phyloP scores from a whole-genome alignment of 2,888 invertebrate species.

The Galerucella pusilla region DNA sequence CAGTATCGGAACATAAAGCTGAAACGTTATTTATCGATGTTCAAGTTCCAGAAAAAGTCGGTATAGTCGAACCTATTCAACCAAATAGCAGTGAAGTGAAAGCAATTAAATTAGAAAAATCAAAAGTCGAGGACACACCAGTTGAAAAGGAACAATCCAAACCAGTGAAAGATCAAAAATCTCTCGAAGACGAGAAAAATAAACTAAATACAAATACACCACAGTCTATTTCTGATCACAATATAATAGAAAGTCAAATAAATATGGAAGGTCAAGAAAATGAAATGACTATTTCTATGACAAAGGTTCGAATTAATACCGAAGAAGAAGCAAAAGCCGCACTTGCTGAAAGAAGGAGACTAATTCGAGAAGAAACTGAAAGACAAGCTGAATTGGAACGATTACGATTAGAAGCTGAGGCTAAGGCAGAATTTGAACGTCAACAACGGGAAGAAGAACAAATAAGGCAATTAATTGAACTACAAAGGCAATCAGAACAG shows the following conservation, averaged over 20 bases:
- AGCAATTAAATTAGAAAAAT: background rate
- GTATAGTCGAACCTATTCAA: conserved; percentile 26
- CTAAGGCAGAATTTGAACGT: conserved; percentile 78
- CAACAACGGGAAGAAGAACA: conserved; percentile 84
- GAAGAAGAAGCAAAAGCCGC: conserved; percentile 96
- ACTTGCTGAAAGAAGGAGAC: conserved; percentile 86
- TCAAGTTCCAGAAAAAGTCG: conserved; percentile 7
- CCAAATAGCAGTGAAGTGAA: background rate
- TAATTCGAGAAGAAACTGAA: conserved; percentile 93
- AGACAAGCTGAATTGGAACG: conserved; percentile 88
- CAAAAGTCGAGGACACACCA: conserved; percentile 5
- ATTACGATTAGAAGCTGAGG: conserved; percentile 77
- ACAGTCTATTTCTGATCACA: background rate
- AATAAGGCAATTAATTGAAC: conserved; percentile 80
- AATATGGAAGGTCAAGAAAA: conserved; percentile 43
- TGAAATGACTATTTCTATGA: conserved; percentile 72
- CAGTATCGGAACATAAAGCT: background rate
- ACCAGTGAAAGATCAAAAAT: conserved; percentile 12
- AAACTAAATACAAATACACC: background rate
- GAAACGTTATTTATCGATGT: background rate
- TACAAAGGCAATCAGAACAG: conserved; percentile 85
- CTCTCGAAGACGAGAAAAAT: conserved; percentile 4
- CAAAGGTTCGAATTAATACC: conserved; percentile 80
- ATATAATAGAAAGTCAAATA: conserved; percentile 16
- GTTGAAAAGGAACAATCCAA: conserved; percentile 5